Percentiles rank a stretch among this genome's conserved stretches.
Conservation (phyloP, 2,113 vertebrate species). For the Cariama cristata region DNA sequence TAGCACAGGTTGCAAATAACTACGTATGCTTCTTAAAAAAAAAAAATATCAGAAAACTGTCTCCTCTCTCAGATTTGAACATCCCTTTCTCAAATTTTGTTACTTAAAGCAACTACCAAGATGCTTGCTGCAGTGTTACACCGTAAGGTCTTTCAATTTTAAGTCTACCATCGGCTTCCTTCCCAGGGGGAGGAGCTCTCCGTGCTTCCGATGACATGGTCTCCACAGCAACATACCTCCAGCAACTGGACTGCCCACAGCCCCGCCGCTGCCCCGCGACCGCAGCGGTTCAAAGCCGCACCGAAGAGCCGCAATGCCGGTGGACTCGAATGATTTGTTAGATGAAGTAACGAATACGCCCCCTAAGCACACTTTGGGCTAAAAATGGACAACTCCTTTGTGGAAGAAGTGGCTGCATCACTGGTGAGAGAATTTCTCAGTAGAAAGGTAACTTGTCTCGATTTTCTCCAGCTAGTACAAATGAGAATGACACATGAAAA, state of each 20-base stretch:
- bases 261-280: background rate
- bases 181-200: constrained; percentile 45
- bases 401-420: constrained; percentile 89
- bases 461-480: background rate
- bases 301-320: background rate
- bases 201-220: background rate
- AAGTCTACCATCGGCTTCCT: background rate
- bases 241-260: background rate
- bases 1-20: background rate
- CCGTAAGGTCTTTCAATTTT: accelerated
- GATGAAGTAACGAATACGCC: background rate
- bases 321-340: background rate
- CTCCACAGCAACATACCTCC: constrained; percentile 52
- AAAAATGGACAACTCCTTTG: constrained; percentile 78
- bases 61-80: background rate
- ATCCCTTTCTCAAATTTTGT: too few species aligned
- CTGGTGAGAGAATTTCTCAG: constrained; percentile 92
- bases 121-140: accelerated
- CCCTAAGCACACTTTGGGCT: background rate
- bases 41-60: background rate
- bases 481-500: background rate
- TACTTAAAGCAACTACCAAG: background rate
- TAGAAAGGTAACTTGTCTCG: constrained; percentile 82
- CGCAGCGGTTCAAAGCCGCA: background rate
- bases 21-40: accelerated